These are phyloP conservation scores for Psilopsiagon aymara DNA, from an alignment of 2,113 vertebrate species.

Conservation along the genomic window DNA sequence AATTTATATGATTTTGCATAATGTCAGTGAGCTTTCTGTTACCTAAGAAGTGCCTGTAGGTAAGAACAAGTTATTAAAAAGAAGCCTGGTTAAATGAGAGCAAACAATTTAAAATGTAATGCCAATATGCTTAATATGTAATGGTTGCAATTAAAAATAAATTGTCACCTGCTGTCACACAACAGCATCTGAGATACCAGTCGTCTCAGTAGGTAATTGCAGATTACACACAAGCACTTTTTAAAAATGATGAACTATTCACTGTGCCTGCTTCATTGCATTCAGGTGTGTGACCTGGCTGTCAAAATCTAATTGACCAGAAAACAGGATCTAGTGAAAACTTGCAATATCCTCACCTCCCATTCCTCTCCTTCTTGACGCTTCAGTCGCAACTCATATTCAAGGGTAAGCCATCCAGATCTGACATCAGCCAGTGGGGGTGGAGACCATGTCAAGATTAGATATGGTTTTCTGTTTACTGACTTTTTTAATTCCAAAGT, in stretches of 20 bases:
- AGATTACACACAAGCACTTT: not conserved
- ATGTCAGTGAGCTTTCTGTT: not conserved
- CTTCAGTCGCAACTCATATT: conserved; percentile 87
- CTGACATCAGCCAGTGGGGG: conserved; percentile 83
- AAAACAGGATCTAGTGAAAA: not conserved
- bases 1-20: not conserved
- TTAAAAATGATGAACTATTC: not conserved
- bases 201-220: not conserved
- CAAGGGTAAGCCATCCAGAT: conserved; percentile 90
- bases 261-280: not conserved
- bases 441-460: conserved; percentile 84
- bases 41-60: not conserved
- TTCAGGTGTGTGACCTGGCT: not conserved
- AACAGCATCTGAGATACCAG: not conserved
- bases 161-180: not conserved
- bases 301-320: not conserved
- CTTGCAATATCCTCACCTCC: conserved; percentile 79
- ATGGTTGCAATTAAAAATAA: not conserved
- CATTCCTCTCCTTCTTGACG: conserved; percentile 80
- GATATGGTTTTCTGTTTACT: conserved; percentile 71
- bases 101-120: not conserved
- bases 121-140: not conserved
- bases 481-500: conserved; percentile 71
- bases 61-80: not conserved
- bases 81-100: not conserved